Evolutionary conservation across 2,797 vertebrate genomes (phyloP).

Genomic region (Rousettus madagascariensis): DNA sequence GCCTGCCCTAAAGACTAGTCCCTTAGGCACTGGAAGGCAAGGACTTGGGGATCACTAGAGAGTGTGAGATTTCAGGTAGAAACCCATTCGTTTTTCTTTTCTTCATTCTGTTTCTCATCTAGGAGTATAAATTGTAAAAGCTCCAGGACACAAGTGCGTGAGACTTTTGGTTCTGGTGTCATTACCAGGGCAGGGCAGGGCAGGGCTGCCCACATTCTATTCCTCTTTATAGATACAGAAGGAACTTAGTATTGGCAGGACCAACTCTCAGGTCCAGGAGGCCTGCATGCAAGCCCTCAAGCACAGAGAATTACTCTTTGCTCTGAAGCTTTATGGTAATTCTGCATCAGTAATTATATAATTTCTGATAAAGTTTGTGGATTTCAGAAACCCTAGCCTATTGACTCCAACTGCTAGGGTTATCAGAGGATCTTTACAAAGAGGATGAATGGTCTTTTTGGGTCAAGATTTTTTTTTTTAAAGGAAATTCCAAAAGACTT

Average conservation of each 20-base stretch:
- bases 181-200: not conserved
- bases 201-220: not conserved
- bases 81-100: not conserved
- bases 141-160: fast-evolving
- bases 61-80: not conserved
- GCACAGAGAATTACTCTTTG: not conserved
- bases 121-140: not conserved
- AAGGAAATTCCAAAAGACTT: not conserved
- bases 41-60: not conserved
- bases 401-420: not conserved
- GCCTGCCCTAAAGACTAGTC: fast-evolving
- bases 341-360: not conserved
- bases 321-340: not conserved
- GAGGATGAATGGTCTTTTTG: not conserved
- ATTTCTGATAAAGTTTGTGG: slow-evolving; percentile 13
- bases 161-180: not conserved
- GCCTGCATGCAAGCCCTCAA: not conserved
- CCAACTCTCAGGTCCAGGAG: not conserved
- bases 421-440: not conserved
- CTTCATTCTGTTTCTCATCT: not conserved
- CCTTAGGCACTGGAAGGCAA: not conserved
- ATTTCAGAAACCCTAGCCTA: not conserved
- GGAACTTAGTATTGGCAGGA: not conserved
- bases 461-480: not conserved
- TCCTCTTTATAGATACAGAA: not conserved